Conservation (phyloP, 2,888 invertebrate genomes). For the Dromius quadrimaculatus region DNA sequence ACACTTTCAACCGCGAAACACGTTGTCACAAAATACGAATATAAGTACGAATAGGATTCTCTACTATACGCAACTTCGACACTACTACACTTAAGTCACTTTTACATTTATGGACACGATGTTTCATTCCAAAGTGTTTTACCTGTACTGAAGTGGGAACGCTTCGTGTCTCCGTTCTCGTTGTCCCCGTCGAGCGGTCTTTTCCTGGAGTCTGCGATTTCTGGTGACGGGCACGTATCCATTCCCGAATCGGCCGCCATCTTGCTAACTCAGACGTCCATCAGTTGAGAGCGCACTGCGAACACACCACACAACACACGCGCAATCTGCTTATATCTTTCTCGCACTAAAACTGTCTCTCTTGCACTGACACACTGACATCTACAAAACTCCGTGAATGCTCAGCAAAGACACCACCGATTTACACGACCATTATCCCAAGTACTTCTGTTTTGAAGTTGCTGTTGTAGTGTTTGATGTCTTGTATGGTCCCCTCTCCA, state of each 20-base stretch:
- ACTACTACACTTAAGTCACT: neutral
- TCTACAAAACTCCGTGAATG: neutral
- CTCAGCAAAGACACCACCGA: neutral
- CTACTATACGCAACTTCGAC: neutral
- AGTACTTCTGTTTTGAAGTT: neutral
- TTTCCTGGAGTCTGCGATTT: constrained; percentile 91
- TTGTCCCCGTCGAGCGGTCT: constrained; percentile 88
- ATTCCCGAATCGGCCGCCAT: constrained; percentile 94
- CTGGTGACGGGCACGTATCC: constrained; percentile 94
- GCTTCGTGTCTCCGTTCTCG: constrained; percentile 89
- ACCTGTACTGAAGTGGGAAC: constrained; percentile 93
- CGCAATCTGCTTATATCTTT: neutral
- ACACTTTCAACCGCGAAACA: constrained; percentile 4
- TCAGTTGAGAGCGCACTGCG: constrained; percentile 57
- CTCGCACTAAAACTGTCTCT: neutral
- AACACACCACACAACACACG: constrained; percentile 18
- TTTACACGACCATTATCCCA: constrained; percentile 26
- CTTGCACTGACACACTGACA: constrained; percentile 23
- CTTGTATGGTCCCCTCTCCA: constrained; percentile 4
- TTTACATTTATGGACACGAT: neutral
- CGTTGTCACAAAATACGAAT: constrained; percentile 3
- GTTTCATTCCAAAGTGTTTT: constrained; percentile 63
- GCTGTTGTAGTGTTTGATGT: neutral
- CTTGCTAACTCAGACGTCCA: constrained; percentile 67
- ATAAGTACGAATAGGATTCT: neutral